Evolutionary conservation across 2,797 vertebrate genomes (phyloP).

Genomic region (Labroides dimidiatus): DNA sequence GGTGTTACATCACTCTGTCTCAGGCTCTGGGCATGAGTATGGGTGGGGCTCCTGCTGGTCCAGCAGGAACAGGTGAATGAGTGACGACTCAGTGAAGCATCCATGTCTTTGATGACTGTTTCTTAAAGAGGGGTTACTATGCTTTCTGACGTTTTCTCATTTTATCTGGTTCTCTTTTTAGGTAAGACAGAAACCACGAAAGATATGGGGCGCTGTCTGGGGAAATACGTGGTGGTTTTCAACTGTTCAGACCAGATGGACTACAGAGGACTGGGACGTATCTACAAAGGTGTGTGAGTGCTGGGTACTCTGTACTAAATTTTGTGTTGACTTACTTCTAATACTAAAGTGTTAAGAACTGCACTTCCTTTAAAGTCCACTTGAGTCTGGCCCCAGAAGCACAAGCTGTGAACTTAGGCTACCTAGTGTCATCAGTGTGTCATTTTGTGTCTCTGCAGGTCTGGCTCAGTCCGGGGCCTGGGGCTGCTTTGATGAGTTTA

Average conservation of each 20-base stretch:
- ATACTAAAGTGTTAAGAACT: no score
- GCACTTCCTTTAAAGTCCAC: no score
- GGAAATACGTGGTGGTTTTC: conserved; percentile 92
- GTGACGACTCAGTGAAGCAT: no score
- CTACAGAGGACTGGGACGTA: conserved; percentile 90
- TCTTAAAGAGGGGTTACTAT: no score
- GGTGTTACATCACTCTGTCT: conserved; percentile 90
- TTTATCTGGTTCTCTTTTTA: conserved; percentile 1
- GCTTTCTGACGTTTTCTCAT: no score
- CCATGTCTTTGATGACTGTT: no score
- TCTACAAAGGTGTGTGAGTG: conserved; percentile 87
- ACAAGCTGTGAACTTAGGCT: no score
- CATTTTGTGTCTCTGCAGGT: conserved; percentile 76
- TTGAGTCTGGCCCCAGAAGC: no score
- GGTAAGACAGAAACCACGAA: conserved; percentile 88
- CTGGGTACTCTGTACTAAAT: no score
- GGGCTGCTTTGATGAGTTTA: conserved; percentile 91
- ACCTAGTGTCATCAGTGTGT: no score
- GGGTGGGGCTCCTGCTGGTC: conserved; percentile 90
- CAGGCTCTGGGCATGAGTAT: conserved; percentile 92
- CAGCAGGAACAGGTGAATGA: conserved; percentile 72
- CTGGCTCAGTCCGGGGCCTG: conserved; percentile 86
- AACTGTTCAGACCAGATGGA: conserved; percentile 95
- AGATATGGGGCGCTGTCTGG: conserved; percentile 91
- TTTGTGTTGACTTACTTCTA: no score